Conservation (phyloP, 2,888 invertebrate genomes). For the Muscina levida region DNA sequence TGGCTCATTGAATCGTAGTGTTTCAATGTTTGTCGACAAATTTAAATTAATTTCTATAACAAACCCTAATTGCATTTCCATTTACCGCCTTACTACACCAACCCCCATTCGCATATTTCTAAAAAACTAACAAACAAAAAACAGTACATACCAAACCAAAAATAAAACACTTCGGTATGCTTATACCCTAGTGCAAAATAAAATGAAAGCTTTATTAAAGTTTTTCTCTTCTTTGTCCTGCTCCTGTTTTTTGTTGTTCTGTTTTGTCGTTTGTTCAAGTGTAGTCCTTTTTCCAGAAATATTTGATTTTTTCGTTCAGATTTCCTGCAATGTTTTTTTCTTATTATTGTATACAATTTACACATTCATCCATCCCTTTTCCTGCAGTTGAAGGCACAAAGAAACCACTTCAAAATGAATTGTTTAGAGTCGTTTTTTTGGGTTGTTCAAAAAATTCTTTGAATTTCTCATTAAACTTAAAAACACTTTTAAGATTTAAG, state of each 20-base stretch:
- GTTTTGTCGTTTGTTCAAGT: background rate
- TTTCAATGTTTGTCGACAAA: too few species aligned
- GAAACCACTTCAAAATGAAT: slow-evolving; percentile 10
- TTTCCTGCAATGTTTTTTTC: slow-evolving; percentile 28
- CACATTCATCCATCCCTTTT: slow-evolving; percentile 45
- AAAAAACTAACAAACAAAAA: background rate
- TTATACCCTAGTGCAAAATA: background rate
- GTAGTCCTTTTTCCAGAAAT: slow-evolving; percentile 7
- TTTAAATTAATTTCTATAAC: too few species aligned
- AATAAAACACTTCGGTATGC: background rate
- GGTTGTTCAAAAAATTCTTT: slow-evolving; percentile 16
- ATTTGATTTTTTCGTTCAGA: slow-evolving; percentile 28
- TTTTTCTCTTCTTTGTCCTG: background rate
- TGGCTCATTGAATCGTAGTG: too few species aligned
- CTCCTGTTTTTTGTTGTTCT: background rate
- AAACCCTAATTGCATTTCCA: too few species aligned
- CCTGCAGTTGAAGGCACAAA: background rate
- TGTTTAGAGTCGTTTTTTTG: background rate
- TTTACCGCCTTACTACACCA: background rate
- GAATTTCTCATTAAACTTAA: slow-evolving; percentile 33
- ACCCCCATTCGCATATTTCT: background rate
- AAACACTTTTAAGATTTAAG: slow-evolving; percentile 9
- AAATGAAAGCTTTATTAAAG: slow-evolving; percentile 38
- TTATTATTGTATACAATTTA: background rate
- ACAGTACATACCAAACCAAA: background rate